Evolutionary conservation across 2,888 invertebrate genomes (phyloP).

Genomic region (Diplolepis rosae): DNA sequence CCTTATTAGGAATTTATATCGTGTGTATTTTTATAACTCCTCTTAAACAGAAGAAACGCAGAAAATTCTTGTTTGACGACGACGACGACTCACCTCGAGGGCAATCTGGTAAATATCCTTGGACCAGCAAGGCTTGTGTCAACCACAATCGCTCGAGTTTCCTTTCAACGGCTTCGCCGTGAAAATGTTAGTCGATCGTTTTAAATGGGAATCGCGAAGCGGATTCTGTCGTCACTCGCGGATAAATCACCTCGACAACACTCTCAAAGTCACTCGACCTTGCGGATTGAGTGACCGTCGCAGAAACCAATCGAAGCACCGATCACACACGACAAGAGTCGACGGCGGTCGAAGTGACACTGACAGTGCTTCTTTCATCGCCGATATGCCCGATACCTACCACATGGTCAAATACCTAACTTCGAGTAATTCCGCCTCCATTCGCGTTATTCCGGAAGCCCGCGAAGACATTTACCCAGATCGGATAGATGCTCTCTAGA

Average conservation of each 20-base stretch:
- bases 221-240: slow-evolving; percentile 20
- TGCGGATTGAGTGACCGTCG: slow-evolving; percentile 40
- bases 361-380: slow-evolving; percentile 67
- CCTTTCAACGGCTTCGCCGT: slow-evolving; percentile 36
- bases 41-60: slow-evolving; percentile 12
- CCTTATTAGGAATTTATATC: slow-evolving; percentile 17
- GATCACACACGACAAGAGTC: slow-evolving; percentile 38
- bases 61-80: slow-evolving; percentile 19
- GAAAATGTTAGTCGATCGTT: slow-evolving; percentile 2
- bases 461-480: background rate
- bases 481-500: background rate
- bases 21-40: background rate
- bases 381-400: slow-evolving; percentile 55
- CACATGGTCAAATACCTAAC: slow-evolving; percentile 6
- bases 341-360: slow-evolving; percentile 67
- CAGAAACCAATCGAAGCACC: background rate
- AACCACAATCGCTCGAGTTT: slow-evolving; percentile 40
- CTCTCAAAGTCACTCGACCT: slow-evolving; percentile 34
- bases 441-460: slow-evolving; percentile 7
- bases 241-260: background rate
- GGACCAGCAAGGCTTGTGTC: slow-evolving; percentile 32
- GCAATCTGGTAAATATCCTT: slow-evolving; percentile 25
- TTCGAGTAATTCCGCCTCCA: background rate
- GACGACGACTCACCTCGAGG: slow-evolving; percentile 29
- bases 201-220: slow-evolving; percentile 16